phyloP scores from a whole-genome alignment of 2,888 invertebrate species.

The Beris morrisii region DNA sequence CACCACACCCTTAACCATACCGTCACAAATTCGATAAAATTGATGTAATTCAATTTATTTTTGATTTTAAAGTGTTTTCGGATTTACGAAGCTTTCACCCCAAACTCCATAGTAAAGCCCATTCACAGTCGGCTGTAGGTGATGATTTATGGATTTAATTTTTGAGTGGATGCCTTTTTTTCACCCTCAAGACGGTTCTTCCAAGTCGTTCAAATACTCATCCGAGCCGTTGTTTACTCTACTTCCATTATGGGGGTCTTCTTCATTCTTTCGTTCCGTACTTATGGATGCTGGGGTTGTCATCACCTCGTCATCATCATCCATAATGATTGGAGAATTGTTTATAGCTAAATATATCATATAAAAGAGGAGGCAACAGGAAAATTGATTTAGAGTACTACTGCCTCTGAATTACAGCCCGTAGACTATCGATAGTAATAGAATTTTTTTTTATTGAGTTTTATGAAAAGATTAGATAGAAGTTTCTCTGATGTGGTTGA shows the following conservation, averaged over 20 bases:
- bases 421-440: no score
- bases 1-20: slow-evolving; percentile 29
- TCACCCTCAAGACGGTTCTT: neutral
- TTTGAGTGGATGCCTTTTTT: slow-evolving; percentile 25
- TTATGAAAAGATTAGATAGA: no score
- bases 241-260: no score
- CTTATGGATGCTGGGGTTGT: neutral
- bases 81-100: slow-evolving; percentile 32
- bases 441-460: no score
- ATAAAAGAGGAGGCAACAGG: neutral
- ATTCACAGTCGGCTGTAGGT: slow-evolving; percentile 3
- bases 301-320: slow-evolving; percentile 27
- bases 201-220: no score
- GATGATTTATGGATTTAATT: slow-evolving; percentile 37
- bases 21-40: slow-evolving; percentile 35
- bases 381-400: slow-evolving; percentile 15
- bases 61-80: slow-evolving; percentile 38
- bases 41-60: slow-evolving; percentile 39
- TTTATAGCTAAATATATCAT: slow-evolving; percentile 30
- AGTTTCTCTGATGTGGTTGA: no score
- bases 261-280: neutral
- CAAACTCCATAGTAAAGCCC: neutral
- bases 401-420: no score
- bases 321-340: slow-evolving; percentile 28
- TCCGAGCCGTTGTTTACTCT: no score